Percentiles rank a stretch among this genome's conserved stretches.
These are phyloP conservation scores for Oreochromis niloticus DNA, from an alignment of 2,113 vertebrate species.

Conservation along the genomic window DNA sequence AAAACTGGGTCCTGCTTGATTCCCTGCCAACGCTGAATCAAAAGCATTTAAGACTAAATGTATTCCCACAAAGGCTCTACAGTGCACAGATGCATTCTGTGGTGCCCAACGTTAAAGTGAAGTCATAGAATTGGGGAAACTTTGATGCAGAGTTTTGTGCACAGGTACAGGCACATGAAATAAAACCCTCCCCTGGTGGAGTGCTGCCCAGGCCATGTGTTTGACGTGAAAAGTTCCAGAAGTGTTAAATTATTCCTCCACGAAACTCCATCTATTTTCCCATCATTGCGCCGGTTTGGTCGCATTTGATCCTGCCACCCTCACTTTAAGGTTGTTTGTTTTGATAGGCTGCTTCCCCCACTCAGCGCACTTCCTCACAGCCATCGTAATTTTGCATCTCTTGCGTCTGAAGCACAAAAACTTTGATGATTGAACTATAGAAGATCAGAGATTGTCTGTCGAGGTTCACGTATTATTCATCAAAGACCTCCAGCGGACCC, in stretches of 20 bases:
- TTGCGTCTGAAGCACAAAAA: neutral
- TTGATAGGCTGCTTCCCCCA: neutral
- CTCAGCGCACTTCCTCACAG: neutral
- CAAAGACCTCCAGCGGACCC: conserved; percentile 48
- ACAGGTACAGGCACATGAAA: conserved; percentile 40
- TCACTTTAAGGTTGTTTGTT: conserved; percentile 39
- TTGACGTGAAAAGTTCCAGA: conserved; percentile 66
- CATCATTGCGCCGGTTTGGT: neutral
- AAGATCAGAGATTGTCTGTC: conserved; percentile 16
- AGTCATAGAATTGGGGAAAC: neutral
- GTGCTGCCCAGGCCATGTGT: conserved; percentile 35
- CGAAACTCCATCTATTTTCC: conserved; percentile 44
- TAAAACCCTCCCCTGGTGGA: conserved; percentile 37
- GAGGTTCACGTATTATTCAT: conserved; percentile 27
- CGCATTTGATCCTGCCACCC: conserved; percentile 27
- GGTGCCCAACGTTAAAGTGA: neutral
- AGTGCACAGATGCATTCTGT: conserved; percentile 1
- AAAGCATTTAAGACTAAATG: neutral
- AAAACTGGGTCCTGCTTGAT: conserved; percentile 1
- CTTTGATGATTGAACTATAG: conserved; percentile 38
- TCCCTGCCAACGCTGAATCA: conserved; percentile 24
- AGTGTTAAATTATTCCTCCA: conserved; percentile 62
- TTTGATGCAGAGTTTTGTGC: neutral
- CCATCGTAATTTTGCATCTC: neutral
- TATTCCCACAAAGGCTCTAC: neutral